Evolutionary conservation across 2,797 vertebrate species (phyloP), one percentile per base, ranked within the genome.

Genomic region (Cyclopterus lumpus): DNA sequence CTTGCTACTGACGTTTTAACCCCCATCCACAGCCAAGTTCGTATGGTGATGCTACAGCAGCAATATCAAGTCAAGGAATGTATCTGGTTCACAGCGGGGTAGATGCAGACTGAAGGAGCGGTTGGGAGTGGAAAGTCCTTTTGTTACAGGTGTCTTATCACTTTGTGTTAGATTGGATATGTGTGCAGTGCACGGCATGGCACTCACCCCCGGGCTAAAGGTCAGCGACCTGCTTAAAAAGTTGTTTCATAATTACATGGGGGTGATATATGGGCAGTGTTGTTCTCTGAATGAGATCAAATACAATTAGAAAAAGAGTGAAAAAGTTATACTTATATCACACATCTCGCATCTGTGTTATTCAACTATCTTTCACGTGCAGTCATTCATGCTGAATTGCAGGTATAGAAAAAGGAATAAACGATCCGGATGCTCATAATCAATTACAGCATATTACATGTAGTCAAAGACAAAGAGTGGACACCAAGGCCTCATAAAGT

Each of bases 131-230:
- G 78, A 77, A 64, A 79, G 65, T 48, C 48, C 20, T 78, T 67
- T 75, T 75, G 44, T 82, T 77, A 72, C 67, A 87, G 76, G 81
- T 88, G 81, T 86, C 67, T 80, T 84, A 77, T 88, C 76, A 71
- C 68, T 85, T 75, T 80, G 54, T 18, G 68, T 77, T 82, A 68
- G 58, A 83, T 68, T 75, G 65, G 42, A 67, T 80, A 34, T 79
- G 59, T 68, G 70, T 14, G 61, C 22, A 8, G 54, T 0, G 0
- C n/a, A n/a, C 49, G 12, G 46, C 67, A 57, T 8, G 60, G 15
- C 44, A 60, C 46, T 14, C 60, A 61, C 67, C 74, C 67, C 40
- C 16, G 22, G 73, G 80, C 70, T 79, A 55, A 79, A 77, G 70
- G 62, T 86, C 77, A 71, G 0, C 64, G 69, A 54, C 36, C 9